phyloP scores from a whole-genome alignment of 2,888 invertebrate species.

The Plebejus melissa region DNA sequence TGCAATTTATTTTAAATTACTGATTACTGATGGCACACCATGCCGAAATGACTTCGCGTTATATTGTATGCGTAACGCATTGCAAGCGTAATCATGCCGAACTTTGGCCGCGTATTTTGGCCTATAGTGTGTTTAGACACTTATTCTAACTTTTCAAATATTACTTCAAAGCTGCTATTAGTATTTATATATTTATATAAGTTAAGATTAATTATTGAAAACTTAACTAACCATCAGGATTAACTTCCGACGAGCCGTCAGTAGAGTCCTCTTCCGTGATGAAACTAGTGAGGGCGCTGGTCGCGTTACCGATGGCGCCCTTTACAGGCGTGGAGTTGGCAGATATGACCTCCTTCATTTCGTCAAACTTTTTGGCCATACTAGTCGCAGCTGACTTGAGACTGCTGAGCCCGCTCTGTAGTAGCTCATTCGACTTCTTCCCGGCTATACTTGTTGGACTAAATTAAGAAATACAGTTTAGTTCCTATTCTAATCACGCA shows the following conservation, averaged over 20 bases:
- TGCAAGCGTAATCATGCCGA: too few species aligned
- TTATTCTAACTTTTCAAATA: too few species aligned
- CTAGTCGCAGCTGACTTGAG: constrained; percentile 91
- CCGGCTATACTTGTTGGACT: constrained; percentile 91
- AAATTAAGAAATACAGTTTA: background rate
- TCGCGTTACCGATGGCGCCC: constrained; percentile 73
- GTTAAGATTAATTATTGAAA: background rate
- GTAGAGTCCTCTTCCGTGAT: constrained; percentile 65
- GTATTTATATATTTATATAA: too few species aligned
- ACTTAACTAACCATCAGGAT: constrained; percentile 65
- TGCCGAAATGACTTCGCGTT: too few species aligned
- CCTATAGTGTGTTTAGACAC: too few species aligned
- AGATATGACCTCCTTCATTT: constrained; percentile 93
- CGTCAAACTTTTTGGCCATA: constrained; percentile 92
- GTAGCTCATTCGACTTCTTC: constrained; percentile 92
- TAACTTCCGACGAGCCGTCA: constrained; percentile 69
- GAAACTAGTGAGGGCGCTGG: constrained; percentile 61
- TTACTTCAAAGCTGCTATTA: too few species aligned
- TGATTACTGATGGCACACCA: too few species aligned
- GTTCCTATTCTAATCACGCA: background rate
- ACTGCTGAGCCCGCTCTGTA: constrained; percentile 91
- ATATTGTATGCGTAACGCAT: too few species aligned
- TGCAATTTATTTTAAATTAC: too few species aligned
- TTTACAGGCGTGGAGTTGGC: constrained; percentile 93
- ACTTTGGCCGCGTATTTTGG: too few species aligned